Conservation (phyloP, 1,140 invertebrate species). For the Venustaconcha ellipsiformis region DNA sequence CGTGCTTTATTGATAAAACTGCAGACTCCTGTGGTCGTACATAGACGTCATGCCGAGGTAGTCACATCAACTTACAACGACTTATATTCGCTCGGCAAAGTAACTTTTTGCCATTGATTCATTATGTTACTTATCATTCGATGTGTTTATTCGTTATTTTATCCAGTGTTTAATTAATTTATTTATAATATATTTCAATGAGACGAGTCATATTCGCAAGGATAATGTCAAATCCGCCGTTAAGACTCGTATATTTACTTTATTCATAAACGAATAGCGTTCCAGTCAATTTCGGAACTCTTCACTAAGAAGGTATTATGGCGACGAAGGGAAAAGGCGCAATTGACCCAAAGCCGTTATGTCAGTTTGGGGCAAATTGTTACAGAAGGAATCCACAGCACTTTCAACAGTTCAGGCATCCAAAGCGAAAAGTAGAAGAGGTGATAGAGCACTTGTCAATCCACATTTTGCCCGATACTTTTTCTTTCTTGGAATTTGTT, state of each 20-base stretch:
- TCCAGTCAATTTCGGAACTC: conserved; percentile 10
- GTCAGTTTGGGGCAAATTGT: conserved; percentile 84
- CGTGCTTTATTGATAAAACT: too few species aligned
- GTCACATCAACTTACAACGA: too few species aligned
- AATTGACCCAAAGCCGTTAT: conserved; percentile 67
- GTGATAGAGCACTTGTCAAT: conserved; percentile 4
- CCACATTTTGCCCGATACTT: neutral
- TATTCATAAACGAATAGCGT: neutral
- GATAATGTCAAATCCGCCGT: neutral
- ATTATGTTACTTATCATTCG: too few species aligned
- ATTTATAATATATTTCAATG: too few species aligned
- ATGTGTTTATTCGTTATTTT: too few species aligned
- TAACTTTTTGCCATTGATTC: too few species aligned
- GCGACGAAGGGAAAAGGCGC: conserved; percentile 15
- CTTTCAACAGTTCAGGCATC: conserved; percentile 83
- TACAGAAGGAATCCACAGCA: conserved; percentile 88
- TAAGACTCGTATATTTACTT: neutral
- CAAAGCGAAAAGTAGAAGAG: conserved; percentile 55
- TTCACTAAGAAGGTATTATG: conserved; percentile 1
- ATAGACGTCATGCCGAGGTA: too few species aligned
- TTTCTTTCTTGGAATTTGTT: too few species aligned
- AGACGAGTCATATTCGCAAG: too few species aligned
- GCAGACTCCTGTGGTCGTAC: too few species aligned
- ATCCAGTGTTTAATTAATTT: too few species aligned
- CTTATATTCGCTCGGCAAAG: too few species aligned